A percentile compares a stretch with the other conserved stretches of the same genome.
Evolutionary conservation across 1,140 invertebrate genomes (phyloP).

Genomic region (Drosophila arawakana): DNA sequence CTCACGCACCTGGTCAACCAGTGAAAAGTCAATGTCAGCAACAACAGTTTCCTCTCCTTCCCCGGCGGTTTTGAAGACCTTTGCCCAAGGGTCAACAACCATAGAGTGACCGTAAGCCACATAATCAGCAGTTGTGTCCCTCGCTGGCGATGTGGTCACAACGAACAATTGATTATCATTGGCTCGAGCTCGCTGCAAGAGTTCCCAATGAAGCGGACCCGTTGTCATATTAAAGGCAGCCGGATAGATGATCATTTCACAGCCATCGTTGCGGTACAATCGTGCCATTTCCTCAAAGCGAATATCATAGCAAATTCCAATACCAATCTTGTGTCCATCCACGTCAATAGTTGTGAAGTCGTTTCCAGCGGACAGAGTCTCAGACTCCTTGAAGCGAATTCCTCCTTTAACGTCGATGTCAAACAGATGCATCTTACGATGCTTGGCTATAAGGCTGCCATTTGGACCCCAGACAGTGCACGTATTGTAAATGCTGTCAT

Average conservation of each 20-base stretch:
- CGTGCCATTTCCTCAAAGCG: constrained; percentile 95
- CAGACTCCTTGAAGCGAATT: constrained; percentile 97
- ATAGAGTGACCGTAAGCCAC: constrained; percentile 95
- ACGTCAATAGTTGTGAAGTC: constrained; percentile 91
- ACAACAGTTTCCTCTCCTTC: constrained; percentile 90
- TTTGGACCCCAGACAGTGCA: constrained; percentile 94
- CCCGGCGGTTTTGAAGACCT: constrained; percentile 89
- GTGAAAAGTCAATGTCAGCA: constrained; percentile 91
- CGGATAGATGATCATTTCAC: constrained; percentile 94
- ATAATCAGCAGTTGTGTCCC: constrained; percentile 90
- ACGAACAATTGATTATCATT: constrained; percentile 94
- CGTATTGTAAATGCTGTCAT: constrained; percentile 93
- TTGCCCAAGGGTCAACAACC: constrained; percentile 95
- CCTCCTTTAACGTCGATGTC: constrained; percentile 97
- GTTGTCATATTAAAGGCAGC: constrained; percentile 98
- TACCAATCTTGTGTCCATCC: constrained; percentile 91
- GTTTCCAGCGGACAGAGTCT: constrained; percentile 91
- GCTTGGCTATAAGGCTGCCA: constrained; percentile 90
- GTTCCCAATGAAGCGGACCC: constrained; percentile 96
- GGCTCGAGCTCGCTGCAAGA: constrained; percentile 92
- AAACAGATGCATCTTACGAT: constrained; percentile 96
- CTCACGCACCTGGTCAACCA: constrained; percentile 90
- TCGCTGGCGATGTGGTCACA: constrained; percentile 91
- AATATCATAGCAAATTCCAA: constrained; percentile 98
- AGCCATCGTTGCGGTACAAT: constrained; percentile 92